Evolutionary conservation across 2,113 vertebrate species (phyloP).

Genomic region (Anoura caudifer): DNA sequence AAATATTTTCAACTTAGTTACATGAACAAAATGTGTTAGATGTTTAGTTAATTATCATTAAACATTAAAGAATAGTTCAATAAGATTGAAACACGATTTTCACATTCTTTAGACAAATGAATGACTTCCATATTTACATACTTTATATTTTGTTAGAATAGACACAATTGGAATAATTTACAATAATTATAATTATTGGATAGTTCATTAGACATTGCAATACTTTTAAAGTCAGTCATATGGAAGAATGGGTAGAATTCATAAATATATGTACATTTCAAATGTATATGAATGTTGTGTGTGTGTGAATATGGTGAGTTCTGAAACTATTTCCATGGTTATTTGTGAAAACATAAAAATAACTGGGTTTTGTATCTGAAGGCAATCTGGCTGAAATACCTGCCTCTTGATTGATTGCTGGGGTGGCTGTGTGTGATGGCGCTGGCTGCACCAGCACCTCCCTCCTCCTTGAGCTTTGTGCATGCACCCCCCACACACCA

Average conservation of each 20-base stretch:
- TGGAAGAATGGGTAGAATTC: background rate
- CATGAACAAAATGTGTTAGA: conserved; percentile 22
- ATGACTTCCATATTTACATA: conserved; percentile 26
- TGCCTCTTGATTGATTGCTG: background rate
- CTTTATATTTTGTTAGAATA: conserved; percentile 14
- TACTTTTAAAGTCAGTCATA: background rate
- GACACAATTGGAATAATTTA: background rate
- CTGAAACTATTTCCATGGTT: background rate
- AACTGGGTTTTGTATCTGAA: background rate
- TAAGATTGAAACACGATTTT: background rate
- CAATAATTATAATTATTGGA: background rate
- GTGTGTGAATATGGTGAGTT: background rate
- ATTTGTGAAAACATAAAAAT: conserved; percentile 14
- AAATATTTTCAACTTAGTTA: conserved; percentile 12
- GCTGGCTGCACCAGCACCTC: background rate
- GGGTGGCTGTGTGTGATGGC: background rate
- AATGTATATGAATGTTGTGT: background rate
- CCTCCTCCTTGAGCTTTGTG: background rate
- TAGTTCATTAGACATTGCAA: background rate
- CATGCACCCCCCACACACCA: background rate
- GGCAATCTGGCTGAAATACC: background rate
- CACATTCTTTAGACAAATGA: background rate
- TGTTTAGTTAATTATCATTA: background rate
- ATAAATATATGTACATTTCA: background rate
- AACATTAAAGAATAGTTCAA: conserved; percentile 34